Percentiles rank a stretch among this genome's conserved stretches.
These are phyloP conservation scores for Drosophila trapezifrons DNA, from an alignment of 1,140 invertebrate genomes.

Conservation along the genomic window DNA sequence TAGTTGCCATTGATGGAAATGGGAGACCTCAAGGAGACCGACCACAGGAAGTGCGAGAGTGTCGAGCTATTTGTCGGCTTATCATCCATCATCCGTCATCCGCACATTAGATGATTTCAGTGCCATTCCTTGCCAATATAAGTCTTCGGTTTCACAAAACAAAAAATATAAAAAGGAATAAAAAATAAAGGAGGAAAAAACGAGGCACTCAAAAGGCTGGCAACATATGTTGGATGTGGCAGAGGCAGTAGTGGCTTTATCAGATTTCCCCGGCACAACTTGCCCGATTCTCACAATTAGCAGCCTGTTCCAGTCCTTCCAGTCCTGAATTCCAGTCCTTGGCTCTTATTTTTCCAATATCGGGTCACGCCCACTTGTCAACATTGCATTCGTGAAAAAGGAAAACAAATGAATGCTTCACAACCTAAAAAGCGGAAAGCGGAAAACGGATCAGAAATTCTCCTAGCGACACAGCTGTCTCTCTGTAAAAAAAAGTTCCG, in stretches of 20 bases:
- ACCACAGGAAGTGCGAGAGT: slow-evolving; percentile 64
- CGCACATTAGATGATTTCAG: slow-evolving; percentile 57
- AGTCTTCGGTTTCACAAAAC: slow-evolving; percentile 59
- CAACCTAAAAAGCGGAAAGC: slow-evolving; percentile 10
- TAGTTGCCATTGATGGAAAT: slow-evolving; percentile 71
- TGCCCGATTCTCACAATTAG: slow-evolving; percentile 53
- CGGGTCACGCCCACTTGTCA: slow-evolving; percentile 65
- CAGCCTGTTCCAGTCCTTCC: slow-evolving; percentile 12
- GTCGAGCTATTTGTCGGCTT: slow-evolving; percentile 67
- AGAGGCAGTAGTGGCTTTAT: slow-evolving; percentile 25
- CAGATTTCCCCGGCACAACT: slow-evolving; percentile 40
- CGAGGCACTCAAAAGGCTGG: slow-evolving; percentile 16
- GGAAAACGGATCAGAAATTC: slow-evolving; percentile 54
- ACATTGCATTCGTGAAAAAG: slow-evolving; percentile 57
- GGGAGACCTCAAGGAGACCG: slow-evolving; percentile 46
- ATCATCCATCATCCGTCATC: slow-evolving; percentile 66
- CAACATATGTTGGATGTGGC: slow-evolving; percentile 50
- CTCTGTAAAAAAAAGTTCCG: slow-evolving; percentile 11
- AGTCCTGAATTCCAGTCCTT: slow-evolving; percentile 25
- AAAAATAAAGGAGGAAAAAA: not conserved
- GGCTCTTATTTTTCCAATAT: slow-evolving; percentile 29
- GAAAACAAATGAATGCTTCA: slow-evolving; percentile 8
- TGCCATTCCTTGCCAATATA: slow-evolving; percentile 51
- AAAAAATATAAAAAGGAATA: not conserved
- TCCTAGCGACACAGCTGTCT: slow-evolving; percentile 33